These are phyloP conservation scores for Streptopelia turtur DNA, from an alignment of 2,797 vertebrate genomes.

Conservation along the genomic window DNA sequence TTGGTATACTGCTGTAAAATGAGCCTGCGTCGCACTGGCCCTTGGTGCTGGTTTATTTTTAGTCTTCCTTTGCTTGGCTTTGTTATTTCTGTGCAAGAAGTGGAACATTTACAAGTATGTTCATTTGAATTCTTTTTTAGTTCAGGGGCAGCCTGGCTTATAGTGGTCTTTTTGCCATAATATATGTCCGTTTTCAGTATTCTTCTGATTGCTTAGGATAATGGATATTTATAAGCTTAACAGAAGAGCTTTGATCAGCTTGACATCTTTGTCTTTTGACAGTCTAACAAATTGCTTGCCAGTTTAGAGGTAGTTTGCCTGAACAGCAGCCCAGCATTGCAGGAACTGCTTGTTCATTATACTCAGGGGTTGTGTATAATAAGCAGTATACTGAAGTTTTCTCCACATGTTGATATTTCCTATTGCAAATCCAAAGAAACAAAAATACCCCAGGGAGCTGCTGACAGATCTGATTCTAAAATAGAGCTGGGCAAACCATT, in stretches of 20 bases:
- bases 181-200: neutral
- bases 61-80: neutral
- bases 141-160: neutral
- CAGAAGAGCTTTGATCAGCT: neutral
- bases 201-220: neutral
- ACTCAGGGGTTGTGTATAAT: neutral
- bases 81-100: neutral
- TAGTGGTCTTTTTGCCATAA: neutral
- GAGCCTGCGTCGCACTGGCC: neutral
- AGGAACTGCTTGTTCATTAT: neutral
- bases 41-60: slow-evolving; percentile 32
- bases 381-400: neutral
- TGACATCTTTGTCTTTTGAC: neutral
- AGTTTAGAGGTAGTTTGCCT: neutral
- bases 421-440: neutral
- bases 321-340: neutral
- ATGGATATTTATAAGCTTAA: neutral
- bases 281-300: neutral
- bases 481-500: neutral
- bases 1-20: slow-evolving; percentile 1
- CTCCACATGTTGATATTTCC: neutral
- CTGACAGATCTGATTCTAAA: neutral
- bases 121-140: neutral
- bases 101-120: neutral
- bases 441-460: neutral